Conservation (phyloP, 1,140 invertebrate species). For the Drosophila aff. region DNA sequence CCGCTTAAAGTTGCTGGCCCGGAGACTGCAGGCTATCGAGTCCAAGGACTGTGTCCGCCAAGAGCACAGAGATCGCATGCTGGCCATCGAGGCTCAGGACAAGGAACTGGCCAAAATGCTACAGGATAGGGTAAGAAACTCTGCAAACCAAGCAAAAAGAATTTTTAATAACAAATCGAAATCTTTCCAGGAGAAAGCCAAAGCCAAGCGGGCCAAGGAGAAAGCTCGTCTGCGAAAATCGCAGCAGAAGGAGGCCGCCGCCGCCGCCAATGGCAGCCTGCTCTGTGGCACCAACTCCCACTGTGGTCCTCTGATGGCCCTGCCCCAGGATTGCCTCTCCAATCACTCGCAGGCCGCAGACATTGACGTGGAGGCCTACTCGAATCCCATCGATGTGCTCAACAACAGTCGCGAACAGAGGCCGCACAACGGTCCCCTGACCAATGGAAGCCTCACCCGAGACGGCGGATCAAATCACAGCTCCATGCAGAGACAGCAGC, state of each 20-base stretch:
- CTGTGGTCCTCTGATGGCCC: constrained; percentile 66
- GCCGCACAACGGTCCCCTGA: constrained; percentile 66
- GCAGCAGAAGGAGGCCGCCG: constrained; percentile 84
- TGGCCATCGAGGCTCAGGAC: constrained; percentile 96
- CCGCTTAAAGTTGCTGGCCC: constrained; percentile 85
- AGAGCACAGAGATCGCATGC: constrained; percentile 87
- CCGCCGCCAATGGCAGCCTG: constrained; percentile 79
- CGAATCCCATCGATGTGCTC: constrained; percentile 84
- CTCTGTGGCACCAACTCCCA: constrained; percentile 64
- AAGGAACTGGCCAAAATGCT: constrained; percentile 94
- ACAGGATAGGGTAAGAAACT: constrained; percentile 90
- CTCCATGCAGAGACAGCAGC: constrained; percentile 65
- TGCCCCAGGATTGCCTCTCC: constrained; percentile 75
- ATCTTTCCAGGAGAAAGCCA: constrained; percentile 88
- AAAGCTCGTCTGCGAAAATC: constrained; percentile 88
- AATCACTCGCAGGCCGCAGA: constrained; percentile 29
- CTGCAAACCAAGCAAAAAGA: background rate
- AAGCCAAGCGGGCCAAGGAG: constrained; percentile 88
- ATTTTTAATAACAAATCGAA: no score
- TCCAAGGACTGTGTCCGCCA: constrained; percentile 86
- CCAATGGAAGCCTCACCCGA: constrained; percentile 75
- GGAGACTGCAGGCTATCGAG: constrained; percentile 87
- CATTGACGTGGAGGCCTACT: constrained; percentile 83
- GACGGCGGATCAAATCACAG: constrained; percentile 64
- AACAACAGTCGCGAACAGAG: constrained; percentile 70